Evolutionary conservation across 1,140 invertebrate genomes (phyloP).

Genomic region (Hormaphis cornu): DNA sequence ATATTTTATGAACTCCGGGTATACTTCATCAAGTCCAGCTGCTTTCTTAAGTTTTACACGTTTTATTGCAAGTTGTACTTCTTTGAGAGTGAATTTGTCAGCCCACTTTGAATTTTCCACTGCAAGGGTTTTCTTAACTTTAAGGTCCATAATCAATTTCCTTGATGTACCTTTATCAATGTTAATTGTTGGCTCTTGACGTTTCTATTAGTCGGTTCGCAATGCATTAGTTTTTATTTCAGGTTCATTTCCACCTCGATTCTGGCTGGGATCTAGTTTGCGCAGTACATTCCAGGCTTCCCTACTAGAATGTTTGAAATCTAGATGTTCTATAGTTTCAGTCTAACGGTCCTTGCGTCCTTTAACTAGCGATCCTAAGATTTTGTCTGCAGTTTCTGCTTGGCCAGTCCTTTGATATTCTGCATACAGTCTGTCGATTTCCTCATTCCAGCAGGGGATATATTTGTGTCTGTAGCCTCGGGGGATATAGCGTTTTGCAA

Average conservation of each 20-base stretch:
- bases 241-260: background rate
- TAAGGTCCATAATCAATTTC: background rate
- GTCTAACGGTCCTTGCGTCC: background rate
- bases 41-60: conserved; percentile 7
- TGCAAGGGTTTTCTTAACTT: background rate
- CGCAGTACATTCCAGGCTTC: background rate
- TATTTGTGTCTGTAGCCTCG: too few relatives aligned
- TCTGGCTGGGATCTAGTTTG: background rate
- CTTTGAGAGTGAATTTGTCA: background rate
- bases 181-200: background rate
- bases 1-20: conserved; percentile 6
- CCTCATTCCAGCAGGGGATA: background rate
- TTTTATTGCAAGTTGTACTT: conserved; percentile 17
- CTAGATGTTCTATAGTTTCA: background rate
- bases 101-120: background rate
- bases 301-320: too few relatives aligned
- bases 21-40: conserved; percentile 23
- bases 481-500: too few relatives aligned
- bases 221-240: conserved; percentile 5
- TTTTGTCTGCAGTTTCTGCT: background rate
- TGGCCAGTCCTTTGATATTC: background rate
- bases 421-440: background rate
- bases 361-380: background rate
- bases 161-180: background rate
- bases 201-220: conserved; percentile 9